A percentile compares a stretch with the other conserved stretches of the same genome.
Conservation (phyloP, 2,888 invertebrate genomes). For the Junonia oenone region DNA sequence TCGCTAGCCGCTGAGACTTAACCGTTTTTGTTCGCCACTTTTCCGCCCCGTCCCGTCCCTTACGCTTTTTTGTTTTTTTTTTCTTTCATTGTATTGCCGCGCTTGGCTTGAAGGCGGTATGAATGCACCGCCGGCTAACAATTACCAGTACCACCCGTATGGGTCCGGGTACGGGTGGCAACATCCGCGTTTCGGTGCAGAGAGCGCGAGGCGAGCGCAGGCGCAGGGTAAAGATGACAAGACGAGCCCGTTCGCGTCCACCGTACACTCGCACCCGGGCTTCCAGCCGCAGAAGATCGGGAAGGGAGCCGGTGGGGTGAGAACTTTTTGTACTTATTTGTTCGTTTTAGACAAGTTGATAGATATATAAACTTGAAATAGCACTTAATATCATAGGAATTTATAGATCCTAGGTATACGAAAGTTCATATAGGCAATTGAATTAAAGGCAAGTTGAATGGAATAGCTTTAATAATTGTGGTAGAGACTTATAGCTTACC, state of each 20-base stretch:
- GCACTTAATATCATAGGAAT: no score
- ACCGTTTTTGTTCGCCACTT: constrained; percentile 38
- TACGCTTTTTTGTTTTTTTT: constrained; percentile 74
- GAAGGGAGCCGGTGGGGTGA: constrained; percentile 82
- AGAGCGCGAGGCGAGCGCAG: constrained; percentile 59
- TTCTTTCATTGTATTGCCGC: constrained; percentile 79
- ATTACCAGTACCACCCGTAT: constrained; percentile 75
- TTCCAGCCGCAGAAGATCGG: constrained; percentile 97
- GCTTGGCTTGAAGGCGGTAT: constrained; percentile 80
- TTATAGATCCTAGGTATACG: no score
- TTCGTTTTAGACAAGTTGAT: no score
- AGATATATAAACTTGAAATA: no score
- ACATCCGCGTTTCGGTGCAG: constrained; percentile 76
- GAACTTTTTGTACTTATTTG: constrained; percentile 32
- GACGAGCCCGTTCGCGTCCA: constrained; percentile 92
- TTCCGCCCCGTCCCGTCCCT: constrained; percentile 62
- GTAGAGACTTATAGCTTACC: no score
- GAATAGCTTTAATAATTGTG: no score
- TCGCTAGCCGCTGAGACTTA: constrained; percentile 56
- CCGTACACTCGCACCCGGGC: constrained; percentile 93
- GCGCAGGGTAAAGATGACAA: constrained; percentile 78
- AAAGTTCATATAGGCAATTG: no score
- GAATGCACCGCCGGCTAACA: constrained; percentile 79
- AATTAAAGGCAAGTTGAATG: no score
- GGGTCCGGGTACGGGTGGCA: constrained; percentile 49